Percentiles rank a stretch among this genome's conserved stretches.
phyloP scores from a whole-genome alignment of 1,140 invertebrate genomes.

The Proctacanthus coquilletti region DNA sequence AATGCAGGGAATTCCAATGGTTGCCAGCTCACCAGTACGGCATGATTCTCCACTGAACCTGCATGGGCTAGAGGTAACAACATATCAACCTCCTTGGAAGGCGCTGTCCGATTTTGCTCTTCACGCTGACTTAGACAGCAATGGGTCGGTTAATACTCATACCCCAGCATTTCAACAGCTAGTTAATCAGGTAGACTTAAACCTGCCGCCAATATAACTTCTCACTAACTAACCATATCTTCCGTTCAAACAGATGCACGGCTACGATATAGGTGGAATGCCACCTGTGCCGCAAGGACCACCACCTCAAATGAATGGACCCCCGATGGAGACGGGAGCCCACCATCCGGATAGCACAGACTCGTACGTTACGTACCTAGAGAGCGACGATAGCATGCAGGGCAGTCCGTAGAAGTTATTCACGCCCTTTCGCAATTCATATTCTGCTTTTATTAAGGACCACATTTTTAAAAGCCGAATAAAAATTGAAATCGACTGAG shows the following conservation, averaged over 20 bases:
- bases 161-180: slow-evolving; percentile 89
- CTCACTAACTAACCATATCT: no score
- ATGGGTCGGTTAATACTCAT: slow-evolving; percentile 54
- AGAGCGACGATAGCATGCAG: slow-evolving; percentile 65
- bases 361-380: slow-evolving; percentile 78
- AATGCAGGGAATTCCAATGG: slow-evolving; percentile 93
- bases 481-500: no score
- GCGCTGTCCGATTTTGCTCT: slow-evolving; percentile 88
- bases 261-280: slow-evolving; percentile 57
- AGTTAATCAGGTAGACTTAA: slow-evolving; percentile 89
- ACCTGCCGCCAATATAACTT: no score
- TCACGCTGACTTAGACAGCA: slow-evolving; percentile 76
- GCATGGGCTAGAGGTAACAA: slow-evolving; percentile 79
- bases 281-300: slow-evolving; percentile 28
- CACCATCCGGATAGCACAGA: slow-evolving; percentile 66
- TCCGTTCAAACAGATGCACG: slow-evolving; percentile 90
- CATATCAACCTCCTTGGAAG: slow-evolving; percentile 96
- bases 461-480: no score
- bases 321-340: slow-evolving; percentile 30
- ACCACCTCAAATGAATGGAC: slow-evolving; percentile 40
- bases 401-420: slow-evolving; percentile 48
- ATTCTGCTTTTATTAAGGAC: no score
- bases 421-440: no score
- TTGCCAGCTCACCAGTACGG: slow-evolving; percentile 85
- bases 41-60: slow-evolving; percentile 80